Evolutionary conservation across 2,113 vertebrate species (phyloP).

Genomic region (Lasiurus cinereus): DNA sequence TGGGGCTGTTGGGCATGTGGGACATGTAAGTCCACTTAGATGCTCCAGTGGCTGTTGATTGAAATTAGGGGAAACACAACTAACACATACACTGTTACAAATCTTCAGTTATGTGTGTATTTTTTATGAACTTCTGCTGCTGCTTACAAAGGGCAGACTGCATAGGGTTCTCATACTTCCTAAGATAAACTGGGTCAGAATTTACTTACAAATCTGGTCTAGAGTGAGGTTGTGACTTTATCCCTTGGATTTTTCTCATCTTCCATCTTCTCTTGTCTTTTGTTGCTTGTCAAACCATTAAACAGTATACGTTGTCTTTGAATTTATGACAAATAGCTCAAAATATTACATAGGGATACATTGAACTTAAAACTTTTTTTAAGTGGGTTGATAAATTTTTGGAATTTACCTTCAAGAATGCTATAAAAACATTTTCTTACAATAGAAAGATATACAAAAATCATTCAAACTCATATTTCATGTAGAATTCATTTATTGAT

Average conservation of each 20-base stretch:
- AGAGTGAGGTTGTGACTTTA: slow-evolving; percentile 6
- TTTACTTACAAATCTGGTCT: background rate
- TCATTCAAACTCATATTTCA: background rate
- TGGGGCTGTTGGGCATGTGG: background rate
- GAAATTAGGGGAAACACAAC: background rate
- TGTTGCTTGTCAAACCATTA: slow-evolving; percentile 31
- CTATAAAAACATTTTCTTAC: slow-evolving; percentile 29
- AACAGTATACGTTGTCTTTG: slow-evolving; percentile 25
- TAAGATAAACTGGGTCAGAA: background rate
- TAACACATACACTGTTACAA: background rate
- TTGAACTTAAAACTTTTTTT: background rate
- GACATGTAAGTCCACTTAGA: background rate
- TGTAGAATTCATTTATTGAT: slow-evolving; percentile 46
- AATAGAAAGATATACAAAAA: background rate
- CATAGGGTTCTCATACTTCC: background rate
- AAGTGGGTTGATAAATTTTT: background rate
- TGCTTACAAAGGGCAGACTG: slow-evolving; percentile 42
- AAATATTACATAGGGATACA: slow-evolving; percentile 23
- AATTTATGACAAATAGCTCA: slow-evolving; percentile 39
- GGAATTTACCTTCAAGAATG: background rate
- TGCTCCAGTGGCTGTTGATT: background rate
- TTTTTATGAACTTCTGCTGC: slow-evolving; percentile 15
- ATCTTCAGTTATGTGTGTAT: background rate
- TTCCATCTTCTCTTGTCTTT: slow-evolving; percentile 64
- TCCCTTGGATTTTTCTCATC: slow-evolving; percentile 31